Evolutionary conservation across 1,140 invertebrate species (phyloP).

Genomic region (Musca vetustissima): DNA sequence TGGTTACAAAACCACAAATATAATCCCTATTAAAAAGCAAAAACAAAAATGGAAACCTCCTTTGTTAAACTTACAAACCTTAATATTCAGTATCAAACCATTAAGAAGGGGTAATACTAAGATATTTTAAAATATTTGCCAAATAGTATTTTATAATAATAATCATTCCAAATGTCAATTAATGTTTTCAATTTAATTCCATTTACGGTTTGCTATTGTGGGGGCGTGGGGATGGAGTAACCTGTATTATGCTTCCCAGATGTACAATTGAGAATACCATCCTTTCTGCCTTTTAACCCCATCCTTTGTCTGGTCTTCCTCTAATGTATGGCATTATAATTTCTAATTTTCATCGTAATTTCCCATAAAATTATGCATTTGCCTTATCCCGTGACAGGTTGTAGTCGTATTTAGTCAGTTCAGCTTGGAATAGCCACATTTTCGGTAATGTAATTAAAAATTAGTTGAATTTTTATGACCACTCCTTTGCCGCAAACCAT

Average conservation of each 20-base stretch:
- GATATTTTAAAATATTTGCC: too few species aligned
- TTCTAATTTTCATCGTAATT: conserved; percentile 14
- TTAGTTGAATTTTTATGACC: conserved; percentile 19
- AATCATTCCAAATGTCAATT: conserved; percentile 23
- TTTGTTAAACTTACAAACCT: too few species aligned
- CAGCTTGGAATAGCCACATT: background rate
- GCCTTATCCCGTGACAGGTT: background rate
- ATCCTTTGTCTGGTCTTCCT: background rate
- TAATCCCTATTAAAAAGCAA: too few species aligned
- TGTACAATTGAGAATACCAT: too few species aligned
- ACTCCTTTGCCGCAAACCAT: background rate
- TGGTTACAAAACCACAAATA: too few species aligned
- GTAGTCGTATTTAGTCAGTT: background rate
- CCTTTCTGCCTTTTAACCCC: too few species aligned
- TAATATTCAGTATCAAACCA: too few species aligned
- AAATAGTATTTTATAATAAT: conserved; percentile 13
- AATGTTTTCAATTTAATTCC: conserved; percentile 18
- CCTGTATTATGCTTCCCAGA: too few species aligned
- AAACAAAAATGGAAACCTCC: too few species aligned
- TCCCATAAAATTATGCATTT: conserved; percentile 15
- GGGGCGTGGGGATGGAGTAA: too few species aligned
- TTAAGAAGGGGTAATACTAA: too few species aligned
- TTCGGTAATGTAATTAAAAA: conserved; percentile 21
- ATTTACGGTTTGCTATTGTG: too few species aligned
- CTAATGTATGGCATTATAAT: conserved; percentile 17